A percentile compares a stretch with the other conserved stretches of the same genome.
phyloP scores from a whole-genome alignment of 2,797 vertebrate genomes.

The Crenuchus spilurus region DNA sequence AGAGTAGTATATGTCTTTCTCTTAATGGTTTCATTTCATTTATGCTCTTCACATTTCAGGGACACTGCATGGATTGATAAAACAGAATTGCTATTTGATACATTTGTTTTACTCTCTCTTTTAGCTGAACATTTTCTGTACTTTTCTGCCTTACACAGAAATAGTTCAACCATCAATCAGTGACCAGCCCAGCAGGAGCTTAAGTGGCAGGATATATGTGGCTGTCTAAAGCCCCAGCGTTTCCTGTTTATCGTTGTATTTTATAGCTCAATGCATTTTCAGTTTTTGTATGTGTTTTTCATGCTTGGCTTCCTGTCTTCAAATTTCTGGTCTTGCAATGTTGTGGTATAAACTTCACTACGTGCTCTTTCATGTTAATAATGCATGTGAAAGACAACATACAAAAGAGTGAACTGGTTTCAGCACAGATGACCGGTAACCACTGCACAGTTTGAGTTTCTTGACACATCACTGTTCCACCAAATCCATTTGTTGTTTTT shows the following conservation, averaged over 20 bases:
- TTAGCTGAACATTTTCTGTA: conserved; percentile 49
- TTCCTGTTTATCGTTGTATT: conserved; percentile 73
- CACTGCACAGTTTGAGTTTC: conserved; percentile 23
- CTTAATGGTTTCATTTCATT: conserved; percentile 49
- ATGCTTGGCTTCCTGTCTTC: conserved; percentile 15
- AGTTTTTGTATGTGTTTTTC: conserved; percentile 62
- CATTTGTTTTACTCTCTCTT: conserved; percentile 32
- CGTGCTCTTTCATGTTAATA: conserved; percentile 12
- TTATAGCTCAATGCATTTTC: conserved; percentile 41
- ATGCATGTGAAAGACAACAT: conserved; percentile 11
- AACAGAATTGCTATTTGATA: background rate
- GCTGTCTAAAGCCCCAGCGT: conserved; percentile 70
- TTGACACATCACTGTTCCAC: conserved; percentile 32
- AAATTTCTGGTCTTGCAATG: background rate
- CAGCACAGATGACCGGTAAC: conserved; percentile 8
- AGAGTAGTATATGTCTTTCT: conserved; percentile 11
- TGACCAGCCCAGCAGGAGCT: conserved; percentile 64
- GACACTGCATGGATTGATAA: conserved; percentile 29
- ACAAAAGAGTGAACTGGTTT: conserved; percentile 22
- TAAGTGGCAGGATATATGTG: conserved; percentile 70
- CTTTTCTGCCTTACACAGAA: conserved; percentile 67
- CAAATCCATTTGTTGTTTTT: conserved; percentile 36
- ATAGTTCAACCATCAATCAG: conserved; percentile 61
- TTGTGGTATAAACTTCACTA: background rate
- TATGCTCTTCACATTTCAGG: conserved; percentile 27